Percentiles rank a stretch among this genome's conserved stretches.
Evolutionary conservation across 2,888 invertebrate genomes (phyloP).

Genomic region (Erpobdella octoculata): DNA sequence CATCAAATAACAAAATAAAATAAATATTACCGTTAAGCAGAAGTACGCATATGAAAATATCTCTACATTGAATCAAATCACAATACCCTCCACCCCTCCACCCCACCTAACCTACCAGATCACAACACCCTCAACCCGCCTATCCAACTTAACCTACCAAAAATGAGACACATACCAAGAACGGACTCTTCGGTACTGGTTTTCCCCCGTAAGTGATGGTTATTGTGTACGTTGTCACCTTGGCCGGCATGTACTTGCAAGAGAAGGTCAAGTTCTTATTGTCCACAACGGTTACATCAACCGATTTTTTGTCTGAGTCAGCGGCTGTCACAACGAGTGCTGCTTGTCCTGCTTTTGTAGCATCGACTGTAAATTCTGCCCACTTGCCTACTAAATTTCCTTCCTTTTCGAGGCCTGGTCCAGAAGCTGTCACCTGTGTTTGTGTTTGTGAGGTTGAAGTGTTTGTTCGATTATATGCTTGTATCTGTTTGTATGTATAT

Average conservation of each 20-base stretch:
- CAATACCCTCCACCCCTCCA: too few relatives aligned
- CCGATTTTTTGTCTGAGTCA: constrained; percentile 50
- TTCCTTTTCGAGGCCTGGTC: constrained; percentile 50
- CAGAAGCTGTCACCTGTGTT: constrained; percentile 39
- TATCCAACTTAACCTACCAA: background rate
- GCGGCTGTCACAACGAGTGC: constrained; percentile 52
- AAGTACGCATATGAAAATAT: too few relatives aligned
- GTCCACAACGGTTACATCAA: constrained; percentile 48
- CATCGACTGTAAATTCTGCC: constrained; percentile 69
- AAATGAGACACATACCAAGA: constrained; percentile 56
- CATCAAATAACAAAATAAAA: too few relatives aligned
- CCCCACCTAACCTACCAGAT: too few relatives aligned
- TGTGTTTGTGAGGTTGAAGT: too few relatives aligned
- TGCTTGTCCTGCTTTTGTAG: constrained; percentile 63
- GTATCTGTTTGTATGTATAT: too few relatives aligned
- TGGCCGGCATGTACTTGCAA: constrained; percentile 59
- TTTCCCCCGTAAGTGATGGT: constrained; percentile 72
- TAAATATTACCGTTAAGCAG: too few relatives aligned
- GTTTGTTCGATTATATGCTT: background rate
- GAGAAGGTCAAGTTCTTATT: constrained; percentile 50
- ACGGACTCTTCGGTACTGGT: constrained; percentile 72
- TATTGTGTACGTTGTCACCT: constrained; percentile 66
- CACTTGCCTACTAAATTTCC: constrained; percentile 57
- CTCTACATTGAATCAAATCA: too few relatives aligned
- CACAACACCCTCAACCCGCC: too few relatives aligned